Evolutionary conservation across 37 sponge, comb jelly and placozoan species (phyloP).

Genomic region (Cladorhizidae sp.): DNA sequence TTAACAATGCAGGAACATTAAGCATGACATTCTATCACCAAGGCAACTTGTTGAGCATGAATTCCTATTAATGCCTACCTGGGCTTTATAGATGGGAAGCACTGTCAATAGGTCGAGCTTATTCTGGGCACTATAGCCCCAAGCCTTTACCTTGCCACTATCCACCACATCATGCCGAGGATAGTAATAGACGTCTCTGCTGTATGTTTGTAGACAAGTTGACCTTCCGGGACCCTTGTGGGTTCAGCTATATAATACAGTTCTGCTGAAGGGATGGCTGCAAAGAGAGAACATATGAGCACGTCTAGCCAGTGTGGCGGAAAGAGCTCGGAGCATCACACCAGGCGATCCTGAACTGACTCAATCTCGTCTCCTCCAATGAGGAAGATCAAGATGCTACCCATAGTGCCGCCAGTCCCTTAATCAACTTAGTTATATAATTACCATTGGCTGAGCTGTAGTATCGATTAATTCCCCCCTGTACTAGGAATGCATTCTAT

Average conservation of each 20-base stretch:
- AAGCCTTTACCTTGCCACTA: conserved; percentile 89
- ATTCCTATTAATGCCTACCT: background rate
- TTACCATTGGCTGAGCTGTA: too few relatives aligned
- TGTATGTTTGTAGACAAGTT: conserved; percentile 92
- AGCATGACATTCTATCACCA: too few relatives aligned
- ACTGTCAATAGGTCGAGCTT: conserved; percentile 88
- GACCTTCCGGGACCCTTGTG: conserved; percentile 78
- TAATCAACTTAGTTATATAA: background rate
- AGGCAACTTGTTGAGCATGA: too few relatives aligned
- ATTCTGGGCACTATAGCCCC: conserved; percentile 80
- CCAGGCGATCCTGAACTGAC: conserved; percentile 23
- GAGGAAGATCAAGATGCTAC: conserved; percentile 89
- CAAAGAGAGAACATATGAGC: conserved; percentile 76
- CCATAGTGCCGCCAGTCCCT: background rate
- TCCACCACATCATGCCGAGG: conserved; percentile 90
- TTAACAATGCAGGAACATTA: background rate
- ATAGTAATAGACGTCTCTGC: conserved; percentile 97
- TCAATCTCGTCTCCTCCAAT: conserved; percentile 97
- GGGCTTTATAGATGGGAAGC: conserved; percentile 91
- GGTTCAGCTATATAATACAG: conserved; percentile 42
- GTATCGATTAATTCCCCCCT: too few relatives aligned
- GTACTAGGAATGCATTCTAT: too few relatives aligned
- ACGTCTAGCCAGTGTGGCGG: conserved; percentile 64
- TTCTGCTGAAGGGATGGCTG: conserved; percentile 89
- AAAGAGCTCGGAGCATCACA: conserved; percentile 40